Base-by-base conservation (phyloP, 2,113 vertebrate genomes). In the Crotalus helleri region DNA sequence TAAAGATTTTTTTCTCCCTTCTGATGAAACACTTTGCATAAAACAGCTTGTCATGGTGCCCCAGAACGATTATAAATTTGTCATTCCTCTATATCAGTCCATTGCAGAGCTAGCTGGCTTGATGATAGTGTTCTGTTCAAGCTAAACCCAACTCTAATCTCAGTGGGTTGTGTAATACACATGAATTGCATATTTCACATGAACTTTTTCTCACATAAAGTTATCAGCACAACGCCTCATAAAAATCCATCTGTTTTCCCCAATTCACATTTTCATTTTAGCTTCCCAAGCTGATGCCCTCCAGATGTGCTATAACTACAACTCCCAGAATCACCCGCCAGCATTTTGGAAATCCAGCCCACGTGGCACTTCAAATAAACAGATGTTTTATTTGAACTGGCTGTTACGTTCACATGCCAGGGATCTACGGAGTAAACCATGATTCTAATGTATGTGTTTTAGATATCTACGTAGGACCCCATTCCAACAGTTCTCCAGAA, bases 1-100 rank as follows among this genome's bases (percentile, higher is more conserved):
- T 94, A 0, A 49, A 33, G 93, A 94, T 97, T 95, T 93, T 94
- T 94, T 92, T 94, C 81, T 91, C 29, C 53, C n/a, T 94, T 90
- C 58, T 94, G 93, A 94, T 89, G 74, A 90, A 96, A 92, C 92
- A 12, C 86, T 23, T 94, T 46, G 89, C 88, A 39, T 49, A 93
- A 95, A 90, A 94, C 49, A 74, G 96, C 92, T 94, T 94, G 23
- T 95, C 89, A 61, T 8, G 93, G 88, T 94, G 29, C 46, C 90
- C 64, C 58, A 89, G 94, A 95, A 94, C 92, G 5, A 13, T 59
- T 93, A 9, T 94, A 96, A 95, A 91, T 93, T 92, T 94, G 49
- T 49, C 26, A 2, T 0, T 92, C 94, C 92, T 46, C 91, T 23
- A 61, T n/a, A 93, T n/a, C 15, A 90, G 4, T 85, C 57, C 53